Evolutionary conservation across 2,797 vertebrate species (phyloP), one percentile per base, ranked within the genome.

Genomic region (Manis crassicaudata): DNA sequence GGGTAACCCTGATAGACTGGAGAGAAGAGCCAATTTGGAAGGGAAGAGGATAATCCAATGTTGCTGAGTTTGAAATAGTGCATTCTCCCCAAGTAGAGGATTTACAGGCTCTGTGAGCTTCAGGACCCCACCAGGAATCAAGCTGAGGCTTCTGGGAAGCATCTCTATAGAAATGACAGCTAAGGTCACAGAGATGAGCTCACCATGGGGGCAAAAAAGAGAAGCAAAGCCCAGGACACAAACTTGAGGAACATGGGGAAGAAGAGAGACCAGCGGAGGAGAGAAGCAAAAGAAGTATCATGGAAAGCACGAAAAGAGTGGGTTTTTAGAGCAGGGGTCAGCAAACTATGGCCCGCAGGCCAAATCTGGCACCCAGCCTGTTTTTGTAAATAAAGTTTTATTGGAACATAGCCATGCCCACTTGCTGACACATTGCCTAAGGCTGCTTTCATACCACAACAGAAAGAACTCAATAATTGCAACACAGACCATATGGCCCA

Each of bases 341-440:
- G 52, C 21, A 50, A 52, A 70, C 21, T 25, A 35, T 0, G 29
- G 82, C 67, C 32, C 63, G 43, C 5, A 76, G 50, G 29, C 29
- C 70, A 21, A 54, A 58, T 11, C 63, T 7, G 60, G 62, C 63
- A n/a, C 7, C 40, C 17, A 62, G 35, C 13, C n/a, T 68, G 18
- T 16, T 81, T 84, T 85, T 76, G 35, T 94, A 65, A 95, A 96
- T 92, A 79, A 88, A 88, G 91, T 76, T 92, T 89, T 63, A 81
- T 6, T 65, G 84, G 62, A 72, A 54, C n/a, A 70, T 1, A 81
- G 40, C 17, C 83, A 58, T 4, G 25, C 35, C 27, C n/a, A 72
- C 35, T 80, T 84, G 63, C 20, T 80, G 86, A 87, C 27, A 43
- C 6, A 80, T 7, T 54, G 9, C 68, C 40, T 58, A 35, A 56